phyloP scores from a whole-genome alignment of 2,113 vertebrate genomes.

The Tauraco erythrolophus region DNA sequence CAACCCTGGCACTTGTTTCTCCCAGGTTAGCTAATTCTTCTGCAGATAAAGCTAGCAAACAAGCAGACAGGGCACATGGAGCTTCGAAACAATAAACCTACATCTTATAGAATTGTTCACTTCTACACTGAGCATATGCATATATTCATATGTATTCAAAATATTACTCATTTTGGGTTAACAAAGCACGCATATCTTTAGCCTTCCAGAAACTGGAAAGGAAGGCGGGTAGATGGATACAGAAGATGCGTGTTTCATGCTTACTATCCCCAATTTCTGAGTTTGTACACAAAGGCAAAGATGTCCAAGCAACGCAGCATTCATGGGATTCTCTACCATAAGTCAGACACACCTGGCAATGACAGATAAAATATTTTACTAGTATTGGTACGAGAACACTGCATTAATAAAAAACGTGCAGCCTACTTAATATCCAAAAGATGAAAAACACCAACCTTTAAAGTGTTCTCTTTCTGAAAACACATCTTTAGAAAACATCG shows the following conservation, averaged over 20 bases:
- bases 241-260: background rate
- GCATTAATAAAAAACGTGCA: background rate
- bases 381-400: background rate
- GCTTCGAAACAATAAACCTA: background rate
- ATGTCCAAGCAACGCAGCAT: background rate
- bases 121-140: background rate
- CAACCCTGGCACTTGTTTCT: background rate
- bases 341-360: background rate
- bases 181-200: background rate
- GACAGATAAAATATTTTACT: background rate
- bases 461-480: background rate
- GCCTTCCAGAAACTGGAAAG: background rate
- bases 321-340: background rate
- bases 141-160: background rate
- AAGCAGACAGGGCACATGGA: background rate
- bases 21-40: background rate
- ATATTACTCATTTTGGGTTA: background rate
- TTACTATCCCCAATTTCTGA: background rate
- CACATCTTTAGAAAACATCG: background rate
- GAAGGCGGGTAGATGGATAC: background rate
- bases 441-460: background rate
- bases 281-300: background rate
- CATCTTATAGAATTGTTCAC: background rate
- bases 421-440: background rate
- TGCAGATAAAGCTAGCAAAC: background rate